Conservation (phyloP, 2,888 invertebrate species). For the Malthinus flaveolus region DNA sequence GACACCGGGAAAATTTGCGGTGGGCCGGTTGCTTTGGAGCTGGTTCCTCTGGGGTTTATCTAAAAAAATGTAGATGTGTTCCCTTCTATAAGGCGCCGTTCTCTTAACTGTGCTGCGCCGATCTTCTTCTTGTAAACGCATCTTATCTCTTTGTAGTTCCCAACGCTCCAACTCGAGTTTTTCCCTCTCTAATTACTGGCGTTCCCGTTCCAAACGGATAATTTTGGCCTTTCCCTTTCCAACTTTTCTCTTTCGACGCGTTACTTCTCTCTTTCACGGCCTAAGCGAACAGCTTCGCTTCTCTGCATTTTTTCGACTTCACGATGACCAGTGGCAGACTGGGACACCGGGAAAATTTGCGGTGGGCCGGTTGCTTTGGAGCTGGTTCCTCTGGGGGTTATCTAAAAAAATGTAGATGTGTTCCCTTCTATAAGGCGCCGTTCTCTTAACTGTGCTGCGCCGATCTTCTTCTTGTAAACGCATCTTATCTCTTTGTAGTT, state of each 20-base stretch:
- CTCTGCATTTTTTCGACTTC: slow-evolving; percentile 83
- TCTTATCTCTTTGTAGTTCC: slow-evolving; percentile 79
- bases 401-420: no score
- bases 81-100: slow-evolving; percentile 56
- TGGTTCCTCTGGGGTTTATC: no score
- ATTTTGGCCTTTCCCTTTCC: slow-evolving; percentile 88
- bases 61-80: no score
- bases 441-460: slow-evolving; percentile 57
- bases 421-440: slow-evolving; percentile 55
- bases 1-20: no score
- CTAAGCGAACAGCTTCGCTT: slow-evolving; percentile 81
- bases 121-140: slow-evolving; percentile 64
- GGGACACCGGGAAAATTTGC: no score
- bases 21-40: no score
- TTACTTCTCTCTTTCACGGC: slow-evolving; percentile 79
- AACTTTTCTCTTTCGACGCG: slow-evolving; percentile 83
- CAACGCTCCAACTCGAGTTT: slow-evolving; percentile 70
- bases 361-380: no score
- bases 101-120: slow-evolving; percentile 59
- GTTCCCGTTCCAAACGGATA: slow-evolving; percentile 79
- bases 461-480: slow-evolving; percentile 63
- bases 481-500: slow-evolving; percentile 79
- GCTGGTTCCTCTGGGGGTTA: no score
- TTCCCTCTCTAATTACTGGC: slow-evolving; percentile 69
- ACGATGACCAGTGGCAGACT: slow-evolving; percentile 73